Evolutionary conservation across 2,113 vertebrate genomes (phyloP), one percentile per base, ranked within the genome.

Genomic region (Myanophis thanlyinensis): DNA sequence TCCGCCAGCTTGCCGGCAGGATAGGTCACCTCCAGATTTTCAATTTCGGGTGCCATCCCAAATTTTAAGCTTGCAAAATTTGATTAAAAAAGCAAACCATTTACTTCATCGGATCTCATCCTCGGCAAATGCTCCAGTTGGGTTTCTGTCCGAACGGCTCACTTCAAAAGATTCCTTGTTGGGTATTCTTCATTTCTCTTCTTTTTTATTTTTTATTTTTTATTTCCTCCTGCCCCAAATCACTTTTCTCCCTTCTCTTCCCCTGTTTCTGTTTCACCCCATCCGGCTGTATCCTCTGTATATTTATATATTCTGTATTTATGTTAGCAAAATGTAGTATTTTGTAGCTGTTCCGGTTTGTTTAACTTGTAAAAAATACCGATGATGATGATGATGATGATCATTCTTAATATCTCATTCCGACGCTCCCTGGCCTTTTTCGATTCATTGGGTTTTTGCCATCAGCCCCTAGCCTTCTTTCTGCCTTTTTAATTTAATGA

Each of bases 311-410:
- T 97, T 97, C 97, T 97, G 97, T 97, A 97, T 97, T 97, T 97
- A 97, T 97, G 97, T 97, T 97, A 97, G 96, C 93, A 3, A 96
- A 97, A 96, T 95, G 97, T 97, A 97, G 97, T 97, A 96, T 97
- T 97, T 97, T 97, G 97, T 97, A 97, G 97, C 96, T 97, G 96
- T 97, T 97, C 95, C 90, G 92, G 93, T 97, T 97, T 96, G 96
- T 97, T 97, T 96, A 95, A 97, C 96, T 97, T 98, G 98, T 98
- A 98, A 96, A 98, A 97, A 98, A 97, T 97, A 93, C 87, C 87
- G 97, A 80, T 8, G 35, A 4, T 4, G 10, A 96, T 97, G 92
- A 40, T 97, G 93, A 85, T 90, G 51, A 59, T 18, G 44, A 91
- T 86, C 54, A 86, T 85, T 93, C 95, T 94, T 96, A 96, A 95